phyloP scores from a whole-genome alignment of 1,140 invertebrate species.

The Ephestia elutella region DNA sequence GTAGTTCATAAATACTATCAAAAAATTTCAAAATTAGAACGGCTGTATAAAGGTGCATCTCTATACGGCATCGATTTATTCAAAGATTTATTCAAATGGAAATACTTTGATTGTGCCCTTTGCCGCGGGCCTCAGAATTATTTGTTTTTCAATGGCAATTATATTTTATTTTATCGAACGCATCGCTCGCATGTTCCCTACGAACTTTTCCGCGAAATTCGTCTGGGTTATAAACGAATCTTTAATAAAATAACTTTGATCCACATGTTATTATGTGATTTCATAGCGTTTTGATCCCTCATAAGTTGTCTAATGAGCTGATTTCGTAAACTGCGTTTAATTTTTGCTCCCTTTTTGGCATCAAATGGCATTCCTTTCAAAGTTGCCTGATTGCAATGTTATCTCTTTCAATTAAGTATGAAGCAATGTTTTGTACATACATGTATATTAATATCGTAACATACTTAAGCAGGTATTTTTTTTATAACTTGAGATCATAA shows the following conservation, averaged over 20 bases:
- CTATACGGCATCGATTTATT: conserved; percentile 71
- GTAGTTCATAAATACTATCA: neutral
- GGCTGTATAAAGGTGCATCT: conserved; percentile 66
- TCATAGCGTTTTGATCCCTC: conserved; percentile 3
- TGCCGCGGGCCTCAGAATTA: conserved; percentile 59
- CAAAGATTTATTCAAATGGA: conserved; percentile 72
- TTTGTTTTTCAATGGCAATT: conserved; percentile 72
- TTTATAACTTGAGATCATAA: neutral
- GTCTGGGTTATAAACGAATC: conserved; percentile 30
- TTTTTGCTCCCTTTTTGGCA: neutral
- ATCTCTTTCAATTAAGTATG: neutral
- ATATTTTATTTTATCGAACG: conserved; percentile 71
- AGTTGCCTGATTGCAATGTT: neutral
- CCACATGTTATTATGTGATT: conserved; percentile 5
- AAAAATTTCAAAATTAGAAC: conserved; percentile 13
- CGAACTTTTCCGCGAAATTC: conserved; percentile 60
- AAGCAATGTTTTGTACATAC: neutral
- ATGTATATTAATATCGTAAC: no score
- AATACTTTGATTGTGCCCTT: conserved; percentile 57
- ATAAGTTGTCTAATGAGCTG: conserved; percentile 3
- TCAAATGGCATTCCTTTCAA: neutral
- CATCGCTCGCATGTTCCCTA: conserved; percentile 46
- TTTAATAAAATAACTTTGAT: conserved; percentile 1
- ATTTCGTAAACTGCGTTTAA: conserved; percentile 5
- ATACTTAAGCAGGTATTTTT: no score